Evolutionary conservation across 2,113 vertebrate genomes (phyloP).

Genomic region (Grammomys surdaster): DNA sequence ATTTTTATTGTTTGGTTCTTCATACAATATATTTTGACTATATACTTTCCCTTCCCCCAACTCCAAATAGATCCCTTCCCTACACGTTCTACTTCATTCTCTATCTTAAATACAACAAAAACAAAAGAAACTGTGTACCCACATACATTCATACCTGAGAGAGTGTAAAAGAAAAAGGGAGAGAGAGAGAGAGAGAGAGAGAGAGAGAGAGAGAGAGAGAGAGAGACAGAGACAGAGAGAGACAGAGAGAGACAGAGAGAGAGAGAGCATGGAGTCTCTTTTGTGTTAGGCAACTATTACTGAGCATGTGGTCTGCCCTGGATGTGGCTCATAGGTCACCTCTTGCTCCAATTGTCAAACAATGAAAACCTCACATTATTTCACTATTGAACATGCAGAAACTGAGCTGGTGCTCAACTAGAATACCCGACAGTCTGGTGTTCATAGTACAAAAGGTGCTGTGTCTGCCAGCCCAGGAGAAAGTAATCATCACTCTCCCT

Average conservation of each 20-base stretch:
- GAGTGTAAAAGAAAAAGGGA: rapidly evolving
- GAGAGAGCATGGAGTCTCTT: too few relatives aligned
- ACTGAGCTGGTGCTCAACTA: neutral
- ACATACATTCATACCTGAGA: neutral
- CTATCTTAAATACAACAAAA: neutral
- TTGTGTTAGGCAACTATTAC: too few relatives aligned
- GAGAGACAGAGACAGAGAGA: rapidly evolving
- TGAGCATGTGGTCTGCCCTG: neutral
- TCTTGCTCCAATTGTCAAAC: neutral
- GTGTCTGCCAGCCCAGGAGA: neutral
- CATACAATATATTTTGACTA: neutral
- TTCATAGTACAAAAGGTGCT: neutral
- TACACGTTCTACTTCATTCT: neutral
- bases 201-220: too few relatives aligned
- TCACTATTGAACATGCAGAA: neutral
- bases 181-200: too few relatives aligned
- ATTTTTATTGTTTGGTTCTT: neutral
- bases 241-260: neutral
- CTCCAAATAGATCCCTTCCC: neutral
- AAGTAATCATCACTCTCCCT: neutral
- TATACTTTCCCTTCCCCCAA: neutral
- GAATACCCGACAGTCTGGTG: neutral
- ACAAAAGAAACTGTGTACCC: neutral
- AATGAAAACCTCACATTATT: neutral
- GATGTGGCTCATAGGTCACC: neutral